Evolutionary conservation across 2,797 vertebrate species (phyloP).

Genomic region (Sebastes vulpes): DNA sequence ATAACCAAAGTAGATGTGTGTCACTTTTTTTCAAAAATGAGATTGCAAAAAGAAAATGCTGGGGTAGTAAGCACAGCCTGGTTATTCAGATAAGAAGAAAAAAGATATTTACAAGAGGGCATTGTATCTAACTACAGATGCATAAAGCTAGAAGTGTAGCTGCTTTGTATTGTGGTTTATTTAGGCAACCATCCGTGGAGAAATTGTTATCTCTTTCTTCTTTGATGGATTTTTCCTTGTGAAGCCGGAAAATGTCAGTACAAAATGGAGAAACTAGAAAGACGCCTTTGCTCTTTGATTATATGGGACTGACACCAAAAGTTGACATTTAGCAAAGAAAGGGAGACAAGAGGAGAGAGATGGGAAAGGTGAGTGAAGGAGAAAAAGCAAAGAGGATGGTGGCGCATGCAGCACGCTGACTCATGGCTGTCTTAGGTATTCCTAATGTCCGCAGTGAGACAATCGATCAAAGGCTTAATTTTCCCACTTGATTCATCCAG

Average conservation of each 20-base stretch:
- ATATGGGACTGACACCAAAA: slow-evolving; percentile 32
- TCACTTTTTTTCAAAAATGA: neutral
- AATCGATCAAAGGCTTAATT: slow-evolving; percentile 81
- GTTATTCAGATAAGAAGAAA: slow-evolving; percentile 5
- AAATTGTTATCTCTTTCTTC: slow-evolving; percentile 31
- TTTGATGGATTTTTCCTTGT: slow-evolving; percentile 42
- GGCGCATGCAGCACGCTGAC: slow-evolving; percentile 64
- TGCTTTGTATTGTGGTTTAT: slow-evolving; percentile 34
- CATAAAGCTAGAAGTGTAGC: slow-evolving; percentile 11
- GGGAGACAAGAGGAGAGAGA: slow-evolving; percentile 7
- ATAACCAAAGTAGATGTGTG: slow-evolving; percentile 3
- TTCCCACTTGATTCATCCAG: slow-evolving; percentile 73
- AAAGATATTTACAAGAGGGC: neutral
- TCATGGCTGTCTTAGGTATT: slow-evolving; percentile 73
- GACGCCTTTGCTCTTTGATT: slow-evolving; percentile 50
- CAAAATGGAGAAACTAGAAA: slow-evolving; percentile 34
- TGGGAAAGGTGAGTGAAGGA: slow-evolving; percentile 9
- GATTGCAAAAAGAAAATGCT: neutral
- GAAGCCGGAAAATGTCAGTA: slow-evolving; percentile 58
- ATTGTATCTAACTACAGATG: slow-evolving; percentile 20
- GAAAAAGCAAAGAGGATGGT: slow-evolving; percentile 37
- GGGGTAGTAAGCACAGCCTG: neutral
- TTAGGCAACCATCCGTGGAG: slow-evolving; percentile 11
- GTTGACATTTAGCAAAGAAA: slow-evolving; percentile 66
- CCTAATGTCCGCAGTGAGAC: slow-evolving; percentile 78